phyloP scores from a whole-genome alignment of 2,888 invertebrate species.

The Himalopsyche kuldschensis region DNA sequence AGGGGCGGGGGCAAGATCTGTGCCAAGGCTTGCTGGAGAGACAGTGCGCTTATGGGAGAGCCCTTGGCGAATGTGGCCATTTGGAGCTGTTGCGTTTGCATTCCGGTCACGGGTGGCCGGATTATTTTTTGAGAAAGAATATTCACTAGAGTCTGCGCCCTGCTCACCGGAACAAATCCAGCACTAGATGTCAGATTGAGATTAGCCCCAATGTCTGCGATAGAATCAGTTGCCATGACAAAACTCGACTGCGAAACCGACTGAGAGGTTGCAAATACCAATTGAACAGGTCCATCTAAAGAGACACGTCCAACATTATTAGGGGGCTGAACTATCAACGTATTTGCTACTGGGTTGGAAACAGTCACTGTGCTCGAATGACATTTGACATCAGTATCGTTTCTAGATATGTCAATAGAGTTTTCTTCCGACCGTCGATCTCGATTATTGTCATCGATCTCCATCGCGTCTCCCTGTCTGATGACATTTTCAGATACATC shows the following conservation, averaged over 20 bases:
- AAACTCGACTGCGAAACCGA: conserved; percentile 22
- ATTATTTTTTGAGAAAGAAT: conserved; percentile 58
- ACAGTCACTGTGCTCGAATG: not conserved
- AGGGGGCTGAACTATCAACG: not conserved
- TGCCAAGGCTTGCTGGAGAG: conserved; percentile 56
- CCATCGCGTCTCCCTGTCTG: not conserved
- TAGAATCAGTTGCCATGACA: conserved; percentile 8
- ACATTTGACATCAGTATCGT: not conserved
- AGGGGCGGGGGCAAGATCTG: conserved; percentile 55
- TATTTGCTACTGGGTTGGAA: not conserved
- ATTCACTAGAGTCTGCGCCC: conserved; percentile 54
- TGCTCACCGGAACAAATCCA: conserved; percentile 29
- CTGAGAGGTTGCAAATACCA: conserved; percentile 28
- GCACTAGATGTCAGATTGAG: conserved; percentile 10
- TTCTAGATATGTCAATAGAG: not conserved
- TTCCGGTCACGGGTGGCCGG: conserved; percentile 46
- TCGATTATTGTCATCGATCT: not conserved
- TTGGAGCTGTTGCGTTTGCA: conserved; percentile 42
- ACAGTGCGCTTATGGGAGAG: conserved; percentile 51
- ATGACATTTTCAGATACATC: not conserved
- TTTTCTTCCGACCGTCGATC: not conserved
- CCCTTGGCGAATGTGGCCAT: conserved; percentile 49
- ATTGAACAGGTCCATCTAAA: conserved; percentile 27
- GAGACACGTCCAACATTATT: not conserved
- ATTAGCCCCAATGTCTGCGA: conserved; percentile 10